Evolutionary conservation across 30 jellyfish, hydroid and myxozoan species (phyloP).

Genomic region (Rhopilema esculentum): DNA sequence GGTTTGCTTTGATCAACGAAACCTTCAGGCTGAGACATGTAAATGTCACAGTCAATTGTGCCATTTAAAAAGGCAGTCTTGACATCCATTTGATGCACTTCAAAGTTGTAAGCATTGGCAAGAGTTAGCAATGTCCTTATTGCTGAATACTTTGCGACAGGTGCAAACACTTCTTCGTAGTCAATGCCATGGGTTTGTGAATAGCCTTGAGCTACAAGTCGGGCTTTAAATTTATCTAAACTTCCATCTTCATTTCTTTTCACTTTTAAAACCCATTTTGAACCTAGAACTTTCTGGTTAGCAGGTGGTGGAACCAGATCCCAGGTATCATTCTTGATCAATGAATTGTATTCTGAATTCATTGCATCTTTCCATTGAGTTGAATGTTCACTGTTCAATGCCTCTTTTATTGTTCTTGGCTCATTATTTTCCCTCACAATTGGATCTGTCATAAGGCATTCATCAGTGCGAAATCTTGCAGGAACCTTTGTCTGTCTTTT

Average conservation of each 20-base stretch:
- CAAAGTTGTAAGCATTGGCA: conserved; percentile 1
- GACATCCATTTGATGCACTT: conserved; percentile 45
- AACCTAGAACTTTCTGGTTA: conserved; percentile 17
- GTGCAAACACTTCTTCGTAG: conserved; percentile 15
- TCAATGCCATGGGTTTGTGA: conserved; percentile 28
- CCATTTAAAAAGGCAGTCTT: conserved; percentile 51
- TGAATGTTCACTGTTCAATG: conserved; percentile 20
- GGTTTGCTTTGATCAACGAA: conserved; percentile 10
- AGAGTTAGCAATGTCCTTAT: conserved; percentile 14
- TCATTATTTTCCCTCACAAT: conserved; percentile 7
- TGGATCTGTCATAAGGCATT: conserved; percentile 4
- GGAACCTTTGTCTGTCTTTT: conserved; percentile 6
- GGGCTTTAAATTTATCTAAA: conserved; percentile 37
- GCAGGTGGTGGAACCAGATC: conserved; percentile 32
- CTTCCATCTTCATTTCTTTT: conserved; percentile 52
- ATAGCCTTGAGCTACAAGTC: conserved; percentile 48
- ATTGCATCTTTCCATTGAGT: conserved; percentile 45
- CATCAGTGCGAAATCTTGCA: conserved; percentile 5
- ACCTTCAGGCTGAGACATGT: conserved; percentile 50
- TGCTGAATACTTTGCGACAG: conserved; percentile 28
- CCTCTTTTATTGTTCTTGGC: conserved; percentile 33
- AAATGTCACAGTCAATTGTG: conserved; percentile 16
- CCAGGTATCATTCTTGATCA: conserved; percentile 47
- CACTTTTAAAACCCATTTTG: conserved; percentile 39
- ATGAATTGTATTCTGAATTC: conserved; percentile 23